Base-by-base conservation (phyloP, 1,140 invertebrate species). In the Hormaphis cornu region DNA sequence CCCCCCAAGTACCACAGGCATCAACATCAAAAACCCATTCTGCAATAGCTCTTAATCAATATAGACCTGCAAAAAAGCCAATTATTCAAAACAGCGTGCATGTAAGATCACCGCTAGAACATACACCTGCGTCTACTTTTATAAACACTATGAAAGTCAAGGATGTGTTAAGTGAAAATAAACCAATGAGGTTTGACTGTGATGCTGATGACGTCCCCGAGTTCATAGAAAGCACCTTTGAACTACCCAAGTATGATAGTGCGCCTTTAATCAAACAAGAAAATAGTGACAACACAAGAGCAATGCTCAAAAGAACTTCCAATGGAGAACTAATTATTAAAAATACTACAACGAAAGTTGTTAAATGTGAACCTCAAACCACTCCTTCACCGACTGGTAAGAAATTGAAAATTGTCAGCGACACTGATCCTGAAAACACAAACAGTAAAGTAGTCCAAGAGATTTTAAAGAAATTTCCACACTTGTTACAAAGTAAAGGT, bases 391-490 rank as follows among this genome's bases (percentile, higher is more conserved):
- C 44, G 12, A 8, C 7, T 3, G 20, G 61, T 1, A 66, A 66
- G 7, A 66, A 66, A 33, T 66, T 66, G 12, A 66, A 66, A 50
- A 66, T 66, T 33, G 28, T 66, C 8, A 66, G 61, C 24, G 61
- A 66, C 20, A 48, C 61, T 0, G 44, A 48, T 8, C 61, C 61
- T 9, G 42, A 66, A 16, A 66, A 66, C 12, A 33, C 61, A 0
- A 66, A 91, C 78, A 88, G 89, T 10, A 91, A 90, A 81, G 90
- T 93, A 46, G 90, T 93, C 18, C 69, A 71, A 16, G 73, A 74
- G 69, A 72, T 75, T 7, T 28, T 75, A 28, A 91, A 91, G 72
- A 91, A 91, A 76, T 92, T 90, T 81, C 90, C 91, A 8, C 88
- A 92, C 76, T 81, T 93, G 42, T 86, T 91, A 0, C 90, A 89